Evolutionary conservation across 2,113 vertebrate genomes (phyloP), one percentile per base, ranked within the genome.

Genomic region (Lampris incognitus): DNA sequence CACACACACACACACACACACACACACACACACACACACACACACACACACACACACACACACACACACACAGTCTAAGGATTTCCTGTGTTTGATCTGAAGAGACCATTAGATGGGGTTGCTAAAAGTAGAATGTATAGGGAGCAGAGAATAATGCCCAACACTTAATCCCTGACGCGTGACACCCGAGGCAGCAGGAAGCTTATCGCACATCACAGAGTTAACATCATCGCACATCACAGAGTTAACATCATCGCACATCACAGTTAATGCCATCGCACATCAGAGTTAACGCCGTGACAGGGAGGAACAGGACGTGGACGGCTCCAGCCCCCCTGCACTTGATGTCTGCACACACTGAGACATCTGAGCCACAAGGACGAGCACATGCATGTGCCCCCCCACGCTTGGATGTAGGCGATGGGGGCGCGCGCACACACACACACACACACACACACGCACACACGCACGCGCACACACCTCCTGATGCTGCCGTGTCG

Each of bases 401-500:
- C 38, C 10, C 36, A 40, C 8, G 9, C 41, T 48, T n/a, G n/a
- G 40, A 44, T 9, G 6, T 4, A 46, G 24, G 37, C 52, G 9
- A 58, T 38, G 50, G 11, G 8, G 11, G 13, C 51, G 3, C 2
- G 51, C 6, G 6, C 37, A 10, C 50, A 42, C 38, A 44, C 6
- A 68, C n/a, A 74, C 24, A 40, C 11, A 66, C 37, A 74, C 42
- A 36, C 40, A 55, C 8, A 42, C 11, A 61, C 52, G 69, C 54
- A 0, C 63, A 78, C 46, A 69, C 62, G 41, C 55, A 74, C 66
- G 81, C 56, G 69, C 75, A 84, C 88, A 68, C 72, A 92, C 79
- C 87, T 85, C 79, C 75, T 76, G 95, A 95, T 96, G 96, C 93
- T 94, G 96, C 93, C 94, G 95, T 94, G 91, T 97, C 95, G 89